Percentiles rank a stretch among this genome's conserved stretches.
These are phyloP conservation scores for Vultur gryphus DNA, from an alignment of 2,797 vertebrate species.

Conservation along the genomic window DNA sequence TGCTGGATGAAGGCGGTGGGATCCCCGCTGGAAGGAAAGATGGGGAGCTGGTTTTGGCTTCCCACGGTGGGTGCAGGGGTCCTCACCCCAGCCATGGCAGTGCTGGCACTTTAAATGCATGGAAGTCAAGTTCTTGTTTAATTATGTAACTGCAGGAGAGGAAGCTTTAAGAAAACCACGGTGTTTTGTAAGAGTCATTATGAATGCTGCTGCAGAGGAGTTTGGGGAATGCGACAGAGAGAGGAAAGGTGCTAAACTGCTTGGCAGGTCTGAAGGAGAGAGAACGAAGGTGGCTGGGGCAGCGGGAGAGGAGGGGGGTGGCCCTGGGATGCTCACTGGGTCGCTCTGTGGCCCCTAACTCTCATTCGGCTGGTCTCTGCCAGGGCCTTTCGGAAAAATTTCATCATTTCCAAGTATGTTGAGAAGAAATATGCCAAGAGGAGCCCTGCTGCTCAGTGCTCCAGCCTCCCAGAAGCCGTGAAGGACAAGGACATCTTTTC, in stretches of 20 bases:
- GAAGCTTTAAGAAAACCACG: not conserved
- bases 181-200: not conserved
- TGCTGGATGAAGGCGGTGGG: not conserved
- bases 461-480: conserved; percentile 76
- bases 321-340: not conserved
- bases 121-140: not conserved
- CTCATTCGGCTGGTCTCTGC: not conserved
- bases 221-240: not conserved
- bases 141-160: not conserved
- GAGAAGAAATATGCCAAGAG: conserved; percentile 77
- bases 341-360: not conserved
- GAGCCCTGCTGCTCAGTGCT: conserved; percentile 49
- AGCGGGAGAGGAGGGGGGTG: not conserved
- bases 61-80: no score
- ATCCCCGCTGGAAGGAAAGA: not conserved
- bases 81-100: not conserved
- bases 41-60: not conserved
- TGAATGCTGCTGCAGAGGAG: not conserved
- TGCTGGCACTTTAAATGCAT: not conserved
- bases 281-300: not conserved
- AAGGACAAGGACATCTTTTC: conserved; percentile 76
- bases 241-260: not conserved
- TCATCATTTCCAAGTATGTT: conserved; percentile 83
- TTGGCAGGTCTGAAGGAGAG: not conserved
- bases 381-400: conserved; percentile 73